Conservation (phyloP, 2,113 vertebrate genomes). For the Fukomys damarensis region DNA sequence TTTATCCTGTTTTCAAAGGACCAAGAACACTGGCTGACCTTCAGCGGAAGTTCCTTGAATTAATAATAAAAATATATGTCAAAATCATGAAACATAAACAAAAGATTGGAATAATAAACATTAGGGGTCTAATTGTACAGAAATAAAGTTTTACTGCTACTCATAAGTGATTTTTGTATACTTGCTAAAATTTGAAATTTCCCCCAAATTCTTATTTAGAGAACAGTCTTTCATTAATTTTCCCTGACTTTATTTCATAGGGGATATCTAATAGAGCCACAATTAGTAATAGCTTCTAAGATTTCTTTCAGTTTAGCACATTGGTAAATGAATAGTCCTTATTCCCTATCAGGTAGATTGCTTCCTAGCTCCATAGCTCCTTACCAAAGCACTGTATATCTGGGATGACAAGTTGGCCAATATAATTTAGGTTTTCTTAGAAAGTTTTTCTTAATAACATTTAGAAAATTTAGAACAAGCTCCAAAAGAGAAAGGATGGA, state of each 20-base stretch:
- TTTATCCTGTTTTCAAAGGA: constrained; percentile 15
- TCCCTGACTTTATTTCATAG: constrained; percentile 8
- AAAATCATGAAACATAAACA: constrained; percentile 54
- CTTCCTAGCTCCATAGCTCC: constrained; percentile 22
- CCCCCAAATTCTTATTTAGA: constrained; percentile 24
- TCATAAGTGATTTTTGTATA: constrained; percentile 53
- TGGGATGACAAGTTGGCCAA: constrained; percentile 8
- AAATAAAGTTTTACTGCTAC: constrained; percentile 41
- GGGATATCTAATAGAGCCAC: background rate
- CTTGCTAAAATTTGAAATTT: constrained; percentile 41
- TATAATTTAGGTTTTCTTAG: background rate
- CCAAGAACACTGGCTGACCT: constrained; percentile 12
- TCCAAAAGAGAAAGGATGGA: background rate
- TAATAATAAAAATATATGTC: constrained; percentile 66
- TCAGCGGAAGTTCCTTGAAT: constrained; percentile 57
- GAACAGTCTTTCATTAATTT: constrained; percentile 10
- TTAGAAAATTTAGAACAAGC: constrained; percentile 6
- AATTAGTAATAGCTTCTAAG: background rate
- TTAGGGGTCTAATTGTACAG: constrained; percentile 17
- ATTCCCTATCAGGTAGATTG: background rate
- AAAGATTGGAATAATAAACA: constrained; percentile 60
- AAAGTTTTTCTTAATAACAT: constrained; percentile 36
- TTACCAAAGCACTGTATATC: background rate
- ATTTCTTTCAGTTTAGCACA: constrained; percentile 56
- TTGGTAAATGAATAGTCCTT: constrained; percentile 1